A percentile compares a stretch with the other conserved stretches of the same genome.
These are phyloP conservation scores for Lepisosteus oculatus DNA, from an alignment of 2,113 vertebrate species.

Conservation along the genomic window DNA sequence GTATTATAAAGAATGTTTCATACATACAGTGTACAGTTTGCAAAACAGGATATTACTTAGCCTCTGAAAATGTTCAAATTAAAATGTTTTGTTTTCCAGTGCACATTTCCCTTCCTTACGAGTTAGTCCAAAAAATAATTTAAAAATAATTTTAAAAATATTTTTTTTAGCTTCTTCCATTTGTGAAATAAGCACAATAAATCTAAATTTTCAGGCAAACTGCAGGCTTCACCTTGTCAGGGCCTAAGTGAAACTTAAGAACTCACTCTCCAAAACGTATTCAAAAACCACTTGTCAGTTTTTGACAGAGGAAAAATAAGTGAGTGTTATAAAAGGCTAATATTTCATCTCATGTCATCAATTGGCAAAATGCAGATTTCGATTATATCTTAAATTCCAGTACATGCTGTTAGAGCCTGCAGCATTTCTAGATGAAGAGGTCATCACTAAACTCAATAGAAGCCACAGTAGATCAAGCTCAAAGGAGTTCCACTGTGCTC, in stretches of 20 bases:
- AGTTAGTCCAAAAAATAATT: too few species aligned
- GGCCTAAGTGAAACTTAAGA: slow-evolving; percentile 16
- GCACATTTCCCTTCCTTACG: too few species aligned
- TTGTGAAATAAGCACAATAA: too few species aligned
- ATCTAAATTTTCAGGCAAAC: too few species aligned
- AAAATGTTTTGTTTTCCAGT: too few species aligned
- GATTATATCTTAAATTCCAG: slow-evolving; percentile 40
- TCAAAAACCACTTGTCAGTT: background rate
- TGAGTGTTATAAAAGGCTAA: slow-evolving; percentile 6
- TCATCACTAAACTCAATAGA: background rate
- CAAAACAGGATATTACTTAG: too few species aligned
- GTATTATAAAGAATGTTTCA: too few species aligned
- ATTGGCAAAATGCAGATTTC: slow-evolving; percentile 39
- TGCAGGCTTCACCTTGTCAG: slow-evolving; percentile 42
- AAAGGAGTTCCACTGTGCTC: too few species aligned
- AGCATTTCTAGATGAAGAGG: slow-evolving; percentile 25
- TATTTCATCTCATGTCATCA: slow-evolving; percentile 40
- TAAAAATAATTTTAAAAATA: too few species aligned
- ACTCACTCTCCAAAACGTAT: slow-evolving; percentile 12
- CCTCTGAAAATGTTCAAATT: too few species aligned
- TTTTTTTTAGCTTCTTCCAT: too few species aligned
- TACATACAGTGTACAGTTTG: too few species aligned
- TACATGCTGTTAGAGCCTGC: slow-evolving; percentile 43
- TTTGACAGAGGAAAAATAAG: background rate
- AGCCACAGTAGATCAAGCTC: background rate